Evolutionary conservation across 2,113 vertebrate genomes (phyloP).

Genomic region (Sakesphorus luctuosus): DNA sequence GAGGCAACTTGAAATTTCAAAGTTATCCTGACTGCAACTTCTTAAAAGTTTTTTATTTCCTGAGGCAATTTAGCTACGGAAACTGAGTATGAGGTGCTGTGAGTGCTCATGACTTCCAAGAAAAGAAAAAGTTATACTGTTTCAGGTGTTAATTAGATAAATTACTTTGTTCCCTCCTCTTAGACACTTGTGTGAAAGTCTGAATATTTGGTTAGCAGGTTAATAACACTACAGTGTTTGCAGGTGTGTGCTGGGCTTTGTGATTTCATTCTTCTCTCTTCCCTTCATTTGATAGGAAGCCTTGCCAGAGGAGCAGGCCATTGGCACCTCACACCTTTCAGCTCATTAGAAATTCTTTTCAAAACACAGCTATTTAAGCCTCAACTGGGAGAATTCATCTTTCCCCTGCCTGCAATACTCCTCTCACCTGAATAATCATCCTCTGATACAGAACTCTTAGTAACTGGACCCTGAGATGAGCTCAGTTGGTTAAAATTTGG

Average conservation of each 20-base stretch:
- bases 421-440: not conserved
- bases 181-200: not conserved
- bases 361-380: not conserved
- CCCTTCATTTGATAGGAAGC: not conserved
- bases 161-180: not conserved
- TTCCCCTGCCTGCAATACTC: not conserved
- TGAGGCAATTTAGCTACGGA: constrained; percentile 16
- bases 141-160: constrained; percentile 1
- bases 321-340: not conserved
- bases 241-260: not conserved
- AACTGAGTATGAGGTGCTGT: not conserved
- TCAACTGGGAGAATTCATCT: not conserved
- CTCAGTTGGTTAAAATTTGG: too few species aligned
- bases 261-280: not conserved
- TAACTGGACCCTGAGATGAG: not conserved
- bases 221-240: not conserved
- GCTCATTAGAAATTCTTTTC: not conserved
- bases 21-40: not conserved
- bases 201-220: not conserved
- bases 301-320: not conserved
- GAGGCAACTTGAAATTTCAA: constrained; percentile 28
- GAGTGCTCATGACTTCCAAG: not conserved
- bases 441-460: not conserved
- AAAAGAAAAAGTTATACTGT: not conserved
- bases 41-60: constrained; percentile 23